Conservation (phyloP, 2,797 vertebrate species). For the Chaunax sp. region DNA sequence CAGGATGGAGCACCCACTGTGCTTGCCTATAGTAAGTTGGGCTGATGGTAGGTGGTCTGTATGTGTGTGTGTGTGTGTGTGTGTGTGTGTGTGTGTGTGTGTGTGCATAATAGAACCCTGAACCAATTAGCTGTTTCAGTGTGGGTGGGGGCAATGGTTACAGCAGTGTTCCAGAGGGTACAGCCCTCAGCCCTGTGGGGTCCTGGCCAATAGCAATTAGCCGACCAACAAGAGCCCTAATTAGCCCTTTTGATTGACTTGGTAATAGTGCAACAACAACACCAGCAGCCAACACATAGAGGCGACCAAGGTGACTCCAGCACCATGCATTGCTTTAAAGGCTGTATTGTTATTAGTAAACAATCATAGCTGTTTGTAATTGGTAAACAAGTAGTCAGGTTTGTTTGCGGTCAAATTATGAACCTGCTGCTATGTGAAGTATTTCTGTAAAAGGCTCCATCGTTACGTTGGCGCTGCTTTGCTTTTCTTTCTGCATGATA, state of each 20-base stretch:
- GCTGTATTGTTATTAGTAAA: conserved; percentile 65
- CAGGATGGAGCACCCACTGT: conserved; percentile 63
- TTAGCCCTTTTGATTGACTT: conserved; percentile 82
- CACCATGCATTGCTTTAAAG: conserved; percentile 43
- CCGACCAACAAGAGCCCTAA: conserved; percentile 81
- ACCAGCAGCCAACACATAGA: conserved; percentile 50
- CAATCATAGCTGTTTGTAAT: conserved; percentile 59
- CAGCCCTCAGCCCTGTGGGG: conserved; percentile 73
- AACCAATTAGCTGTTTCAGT: conserved; percentile 77
- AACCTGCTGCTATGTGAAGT: conserved; percentile 55
- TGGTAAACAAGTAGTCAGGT: conserved; percentile 67
- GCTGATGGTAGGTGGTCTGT: conserved; percentile 51
- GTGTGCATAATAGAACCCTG: conserved; percentile 33
- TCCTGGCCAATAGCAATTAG: conserved; percentile 82
- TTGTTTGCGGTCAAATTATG: conserved; percentile 60
- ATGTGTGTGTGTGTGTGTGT: conserved; percentile 34
- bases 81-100: conserved; percentile 22
- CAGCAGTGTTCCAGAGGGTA: conserved; percentile 66
- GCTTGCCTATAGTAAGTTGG: conserved; percentile 54
- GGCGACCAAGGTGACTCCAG: conserved; percentile 59
- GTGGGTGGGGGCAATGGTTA: conserved; percentile 47
- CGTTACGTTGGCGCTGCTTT: conserved; percentile 23
- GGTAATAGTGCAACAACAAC: conserved; percentile 63
- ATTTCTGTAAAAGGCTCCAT: conserved; percentile 45
- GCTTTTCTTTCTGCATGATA: conserved; percentile 46